phyloP scores from a whole-genome alignment of 2,888 invertebrate genomes.

The Tenthredo distinguenda region DNA sequence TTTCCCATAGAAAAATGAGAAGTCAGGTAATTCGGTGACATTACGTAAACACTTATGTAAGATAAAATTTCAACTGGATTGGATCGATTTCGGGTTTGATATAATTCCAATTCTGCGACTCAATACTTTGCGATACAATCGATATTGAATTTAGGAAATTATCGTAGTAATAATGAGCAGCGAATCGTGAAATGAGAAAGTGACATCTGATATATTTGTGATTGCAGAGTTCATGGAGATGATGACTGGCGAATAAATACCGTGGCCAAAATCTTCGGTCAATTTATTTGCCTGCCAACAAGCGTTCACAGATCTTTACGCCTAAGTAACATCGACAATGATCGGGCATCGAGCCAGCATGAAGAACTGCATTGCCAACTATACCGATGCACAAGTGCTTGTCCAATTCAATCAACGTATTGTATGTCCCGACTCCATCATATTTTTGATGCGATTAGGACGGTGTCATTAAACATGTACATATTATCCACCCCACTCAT shows the following conservation, averaged over 20 bases:
- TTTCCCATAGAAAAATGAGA: not conserved
- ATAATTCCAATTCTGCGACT: constrained; percentile 18
- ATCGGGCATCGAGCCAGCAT: constrained; percentile 43
- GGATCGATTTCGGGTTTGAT: not conserved
- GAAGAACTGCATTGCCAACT: constrained; percentile 5
- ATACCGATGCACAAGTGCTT: not conserved
- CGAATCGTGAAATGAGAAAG: not conserved
- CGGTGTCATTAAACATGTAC: constrained; percentile 38
- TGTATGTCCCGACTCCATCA: not conserved
- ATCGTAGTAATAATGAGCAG: constrained; percentile 12
- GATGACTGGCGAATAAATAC: constrained; percentile 92
- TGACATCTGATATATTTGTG: constrained; percentile 58
- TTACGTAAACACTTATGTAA: not conserved
- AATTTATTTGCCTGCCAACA: constrained; percentile 50
- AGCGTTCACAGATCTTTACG: constrained; percentile 51
- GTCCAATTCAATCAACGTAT: constrained; percentile 38
- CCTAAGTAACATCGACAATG: constrained; percentile 44
- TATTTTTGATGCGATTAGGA: not conserved
- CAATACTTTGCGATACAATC: not conserved
- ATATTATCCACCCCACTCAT: not conserved
- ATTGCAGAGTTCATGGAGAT: constrained; percentile 94
- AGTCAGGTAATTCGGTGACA: not conserved
- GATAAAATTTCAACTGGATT: not conserved
- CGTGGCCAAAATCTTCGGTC: constrained; percentile 36
- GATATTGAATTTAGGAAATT: not conserved